Evolutionary conservation across 2,888 invertebrate species (phyloP), one percentile per base, ranked within the genome.

Genomic region (Xestia ashworthii): DNA sequence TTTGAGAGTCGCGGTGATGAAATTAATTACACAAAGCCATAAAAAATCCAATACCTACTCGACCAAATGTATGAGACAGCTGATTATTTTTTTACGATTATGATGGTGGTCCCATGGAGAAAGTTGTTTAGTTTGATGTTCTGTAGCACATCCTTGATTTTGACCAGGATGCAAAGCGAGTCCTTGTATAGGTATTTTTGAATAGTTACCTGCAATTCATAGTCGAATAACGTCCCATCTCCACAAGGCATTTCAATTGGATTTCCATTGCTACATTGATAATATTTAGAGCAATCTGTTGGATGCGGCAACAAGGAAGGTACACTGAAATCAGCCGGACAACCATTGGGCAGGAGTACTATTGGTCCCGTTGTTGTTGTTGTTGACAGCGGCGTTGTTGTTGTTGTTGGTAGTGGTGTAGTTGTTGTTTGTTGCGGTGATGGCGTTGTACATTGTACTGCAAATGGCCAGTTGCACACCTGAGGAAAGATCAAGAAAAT

Each of bases 231-330:
- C 0, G 91, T 89, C 0, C 92, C 93, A 0, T 83, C 38, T 0
- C 82, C 86, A 25, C 95, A 95, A 3, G 79, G 19, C 78, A 86
- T 89, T 16, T 89, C 86, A 3, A 92, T 80, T 73, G 85, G 88
- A 0, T 85, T 78, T 4, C 94, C 93, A 75, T 90, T 83, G 5
- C 84, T 88, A 72, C 95, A 95, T 6, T 90, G 87, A 80, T 93
- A 94, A 83, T 82, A 95, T 55, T 85, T 89, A 0, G 80, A 74
- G 72, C 95, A 95, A 48, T 95, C 91, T 1, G 81, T 83, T 55
- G 92, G 93, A 72, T 95, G 94, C 0, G 94, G 92, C 14, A 94
- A 72, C 25, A 93, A 80, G 50, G 84, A 81, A 55, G 93, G 92
- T 1, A 92, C 77, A 11, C 82, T 79, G 58, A 90, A 91, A 58